Conservation (phyloP, 2,113 vertebrate genomes). For the Amphilophus citrinellus region DNA sequence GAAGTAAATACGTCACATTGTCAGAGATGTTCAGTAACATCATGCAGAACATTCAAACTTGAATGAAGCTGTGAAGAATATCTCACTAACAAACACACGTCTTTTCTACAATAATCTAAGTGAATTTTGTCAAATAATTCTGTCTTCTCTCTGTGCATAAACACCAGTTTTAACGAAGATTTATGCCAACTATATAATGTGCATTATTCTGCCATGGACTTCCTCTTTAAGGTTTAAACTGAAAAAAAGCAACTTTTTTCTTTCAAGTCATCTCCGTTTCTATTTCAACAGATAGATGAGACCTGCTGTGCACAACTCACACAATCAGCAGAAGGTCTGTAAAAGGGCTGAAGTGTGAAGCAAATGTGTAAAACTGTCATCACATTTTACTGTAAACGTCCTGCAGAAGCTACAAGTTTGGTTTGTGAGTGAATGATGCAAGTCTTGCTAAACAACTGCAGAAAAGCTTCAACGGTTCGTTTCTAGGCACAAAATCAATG, state of each 20-base stretch:
- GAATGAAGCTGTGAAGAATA: background rate
- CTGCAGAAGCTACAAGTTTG: background rate
- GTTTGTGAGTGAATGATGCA: background rate
- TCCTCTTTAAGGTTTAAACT: background rate
- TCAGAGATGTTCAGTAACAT: background rate
- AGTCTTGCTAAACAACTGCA: background rate
- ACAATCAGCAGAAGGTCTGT: background rate
- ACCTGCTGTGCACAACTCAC: rapidly evolving
- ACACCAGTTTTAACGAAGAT: background rate
- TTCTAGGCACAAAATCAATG: background rate
- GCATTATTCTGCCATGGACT: background rate
- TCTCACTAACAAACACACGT: background rate
- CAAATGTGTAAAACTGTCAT: background rate
- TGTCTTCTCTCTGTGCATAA: background rate
- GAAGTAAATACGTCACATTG: background rate
- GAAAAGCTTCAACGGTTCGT: background rate
- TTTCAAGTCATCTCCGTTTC: background rate
- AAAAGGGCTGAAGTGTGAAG: background rate
- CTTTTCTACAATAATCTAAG: too few species aligned
- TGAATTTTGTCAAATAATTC: too few species aligned
- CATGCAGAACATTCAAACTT: too few species aligned
- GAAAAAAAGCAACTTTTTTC: background rate
- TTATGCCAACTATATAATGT: rapidly evolving
- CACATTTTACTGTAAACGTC: background rate
- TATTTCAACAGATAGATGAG: background rate